These are phyloP conservation scores for Sitodiplosis mosellana DNA, from an alignment of 1,140 invertebrate species.

Conservation along the genomic window DNA sequence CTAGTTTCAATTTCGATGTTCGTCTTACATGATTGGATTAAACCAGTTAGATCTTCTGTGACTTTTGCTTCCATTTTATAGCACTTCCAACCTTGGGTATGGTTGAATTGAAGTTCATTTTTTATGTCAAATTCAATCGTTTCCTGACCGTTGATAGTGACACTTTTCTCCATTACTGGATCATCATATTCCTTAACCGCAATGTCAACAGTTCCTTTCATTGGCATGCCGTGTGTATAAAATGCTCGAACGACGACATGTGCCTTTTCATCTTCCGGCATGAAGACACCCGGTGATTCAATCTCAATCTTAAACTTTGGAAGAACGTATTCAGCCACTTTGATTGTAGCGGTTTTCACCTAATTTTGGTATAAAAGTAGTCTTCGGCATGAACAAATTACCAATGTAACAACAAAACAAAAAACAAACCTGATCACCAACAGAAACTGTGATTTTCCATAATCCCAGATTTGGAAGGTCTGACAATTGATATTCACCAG, in stretches of 20 bases:
- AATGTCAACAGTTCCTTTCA: constrained; percentile 55
- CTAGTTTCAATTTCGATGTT: neutral
- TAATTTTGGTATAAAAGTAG: no score
- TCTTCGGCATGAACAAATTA: no score
- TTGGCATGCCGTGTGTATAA: constrained; percentile 47
- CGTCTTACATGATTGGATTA: neutral
- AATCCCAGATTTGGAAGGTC: constrained; percentile 69
- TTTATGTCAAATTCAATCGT: constrained; percentile 57
- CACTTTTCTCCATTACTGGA: constrained; percentile 44
- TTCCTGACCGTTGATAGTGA: constrained; percentile 58
- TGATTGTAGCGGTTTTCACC: constrained; percentile 18
- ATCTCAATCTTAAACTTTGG: constrained; percentile 83
- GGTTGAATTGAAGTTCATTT: constrained; percentile 45
- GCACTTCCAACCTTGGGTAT: constrained; percentile 55
- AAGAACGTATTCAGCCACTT: constrained; percentile 67
- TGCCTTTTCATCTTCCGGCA: constrained; percentile 65
- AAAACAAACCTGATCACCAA: constrained; percentile 8
- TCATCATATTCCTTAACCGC: constrained; percentile 39
- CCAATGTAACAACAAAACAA: no score
- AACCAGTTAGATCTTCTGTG: constrained; percentile 47
- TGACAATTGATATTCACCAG: constrained; percentile 59
- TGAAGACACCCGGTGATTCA: constrained; percentile 57
- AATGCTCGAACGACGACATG: constrained; percentile 60
- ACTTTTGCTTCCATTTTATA: constrained; percentile 55
- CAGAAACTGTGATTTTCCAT: constrained; percentile 52